Evolutionary conservation across 1,140 invertebrate species (phyloP).

Genomic region (Diprion similis): DNA sequence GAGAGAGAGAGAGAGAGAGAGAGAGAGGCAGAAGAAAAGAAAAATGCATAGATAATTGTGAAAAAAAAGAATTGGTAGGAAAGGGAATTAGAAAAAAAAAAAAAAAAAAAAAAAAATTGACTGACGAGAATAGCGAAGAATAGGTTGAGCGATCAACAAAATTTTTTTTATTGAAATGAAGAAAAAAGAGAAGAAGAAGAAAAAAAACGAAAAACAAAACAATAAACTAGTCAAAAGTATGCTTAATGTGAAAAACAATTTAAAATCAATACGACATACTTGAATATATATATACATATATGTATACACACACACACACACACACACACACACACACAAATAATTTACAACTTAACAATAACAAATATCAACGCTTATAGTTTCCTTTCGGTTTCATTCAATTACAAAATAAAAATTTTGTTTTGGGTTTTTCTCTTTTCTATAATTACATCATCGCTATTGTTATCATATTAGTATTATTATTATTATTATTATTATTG

Average conservation of each 20-base stretch:
- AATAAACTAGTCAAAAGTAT: not conserved
- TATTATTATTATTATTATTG: too few species aligned
- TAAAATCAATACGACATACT: not conserved
- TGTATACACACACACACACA: constrained; percentile 20
- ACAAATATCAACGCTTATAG: not conserved
- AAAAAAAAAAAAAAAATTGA: not conserved
- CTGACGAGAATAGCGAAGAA: not conserved
- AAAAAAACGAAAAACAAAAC: not conserved
- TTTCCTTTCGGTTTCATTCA: too few species aligned
- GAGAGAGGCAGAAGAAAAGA: constrained; percentile 17
- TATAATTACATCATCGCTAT: too few species aligned
- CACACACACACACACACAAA: constrained; percentile 10
- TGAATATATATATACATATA: constrained; percentile 10
- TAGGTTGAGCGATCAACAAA: constrained; percentile 23
- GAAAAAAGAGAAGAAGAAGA: not conserved
- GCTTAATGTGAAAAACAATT: not conserved
- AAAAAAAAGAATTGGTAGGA: not conserved
- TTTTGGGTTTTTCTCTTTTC: too few species aligned
- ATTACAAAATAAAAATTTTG: too few species aligned
- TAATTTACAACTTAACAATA: not conserved
- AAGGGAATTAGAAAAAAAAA: not conserved
- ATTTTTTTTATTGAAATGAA: constrained; percentile 16
- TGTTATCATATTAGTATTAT: too few species aligned
- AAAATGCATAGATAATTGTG: constrained; percentile 2
- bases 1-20: not conserved